A percentile compares a stretch with the other conserved stretches of the same genome.
Evolutionary conservation across 2,888 invertebrate genomes (phyloP).

Genomic region (Pegoplata infirma): DNA sequence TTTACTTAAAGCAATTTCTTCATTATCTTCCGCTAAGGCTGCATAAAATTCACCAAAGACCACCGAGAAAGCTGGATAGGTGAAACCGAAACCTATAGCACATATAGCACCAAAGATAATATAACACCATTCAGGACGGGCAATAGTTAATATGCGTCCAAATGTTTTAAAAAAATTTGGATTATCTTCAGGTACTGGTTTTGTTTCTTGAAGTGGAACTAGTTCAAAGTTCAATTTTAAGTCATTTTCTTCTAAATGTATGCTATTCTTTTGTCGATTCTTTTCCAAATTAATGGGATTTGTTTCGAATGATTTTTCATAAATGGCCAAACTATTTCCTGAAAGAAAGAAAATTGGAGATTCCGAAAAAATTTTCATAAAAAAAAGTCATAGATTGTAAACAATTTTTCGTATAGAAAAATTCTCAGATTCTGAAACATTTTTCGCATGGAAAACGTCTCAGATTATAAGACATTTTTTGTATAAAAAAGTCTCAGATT

Average conservation of each 20-base stretch:
- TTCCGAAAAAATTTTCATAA: too few relatives aligned
- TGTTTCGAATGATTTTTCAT: constrained; percentile 76
- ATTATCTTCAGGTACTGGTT: constrained; percentile 70
- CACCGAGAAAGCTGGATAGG: constrained; percentile 87
- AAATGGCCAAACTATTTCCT: constrained; percentile 73
- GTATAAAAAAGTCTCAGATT: too few relatives aligned
- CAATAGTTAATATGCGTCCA: constrained; percentile 82
- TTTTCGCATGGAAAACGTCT: too few relatives aligned
- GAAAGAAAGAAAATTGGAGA: not conserved
- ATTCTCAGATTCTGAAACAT: too few relatives aligned
- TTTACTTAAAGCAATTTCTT: constrained; percentile 80
- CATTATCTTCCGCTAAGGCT: constrained; percentile 82
- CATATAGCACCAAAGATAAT: constrained; percentile 83
- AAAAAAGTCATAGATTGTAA: too few relatives aligned
- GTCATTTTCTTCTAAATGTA: constrained; percentile 70
- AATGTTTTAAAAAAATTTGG: constrained; percentile 74
- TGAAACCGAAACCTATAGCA: constrained; percentile 84
- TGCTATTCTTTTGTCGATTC: constrained; percentile 73
- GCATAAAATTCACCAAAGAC: constrained; percentile 88
- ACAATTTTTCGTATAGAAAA: too few relatives aligned
- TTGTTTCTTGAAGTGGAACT: not conserved
- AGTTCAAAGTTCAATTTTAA: constrained; percentile 50
- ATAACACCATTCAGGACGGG: constrained; percentile 84
- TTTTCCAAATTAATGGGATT: constrained; percentile 75
- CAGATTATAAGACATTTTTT: too few relatives aligned